These are phyloP conservation scores for Elysia crispata DNA, from an alignment of 2,888 invertebrate species.

Conservation along the genomic window DNA sequence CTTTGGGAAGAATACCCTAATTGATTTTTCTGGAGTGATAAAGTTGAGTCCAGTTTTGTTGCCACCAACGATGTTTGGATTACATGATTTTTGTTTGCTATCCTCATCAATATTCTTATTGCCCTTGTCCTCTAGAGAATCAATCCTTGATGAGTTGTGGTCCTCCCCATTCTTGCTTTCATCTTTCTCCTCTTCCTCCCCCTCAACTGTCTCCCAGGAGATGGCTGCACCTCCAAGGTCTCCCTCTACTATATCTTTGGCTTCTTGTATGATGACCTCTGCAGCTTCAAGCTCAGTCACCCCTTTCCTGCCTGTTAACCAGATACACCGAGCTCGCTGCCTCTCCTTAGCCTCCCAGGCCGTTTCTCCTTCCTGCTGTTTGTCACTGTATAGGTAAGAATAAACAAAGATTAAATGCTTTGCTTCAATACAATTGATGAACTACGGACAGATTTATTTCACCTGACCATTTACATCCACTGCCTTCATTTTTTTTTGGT, in stretches of 20 bases:
- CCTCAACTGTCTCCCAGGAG: conserved; percentile 59
- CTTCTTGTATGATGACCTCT: conserved; percentile 86
- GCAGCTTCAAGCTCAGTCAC: conserved; percentile 91
- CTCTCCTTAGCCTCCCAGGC: conserved; percentile 84
- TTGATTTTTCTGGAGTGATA: no score
- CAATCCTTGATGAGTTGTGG: no score
- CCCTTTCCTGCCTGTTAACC: conserved; percentile 80
- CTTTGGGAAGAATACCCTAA: no score
- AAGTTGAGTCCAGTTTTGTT: no score
- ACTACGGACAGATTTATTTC: no score
- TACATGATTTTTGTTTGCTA: no score
- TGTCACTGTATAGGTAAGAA: conserved; percentile 80
- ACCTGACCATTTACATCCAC: no score
- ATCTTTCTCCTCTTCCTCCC: not conserved
- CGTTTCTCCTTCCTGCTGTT: conserved; percentile 81
- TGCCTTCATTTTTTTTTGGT: no score
- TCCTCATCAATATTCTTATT: no score
- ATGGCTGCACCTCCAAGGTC: conserved; percentile 73
- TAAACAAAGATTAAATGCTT: conserved; percentile 14
- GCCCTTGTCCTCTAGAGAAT: no score
- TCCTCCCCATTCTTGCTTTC: not conserved
- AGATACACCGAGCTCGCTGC: conserved; percentile 70
- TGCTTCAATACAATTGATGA: no score
- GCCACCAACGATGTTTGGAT: no score
- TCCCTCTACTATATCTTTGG: conserved; percentile 83